These are phyloP conservation scores for Megaceryle maxima DNA, from an alignment of 2,113 vertebrate species.

Conservation along the genomic window DNA sequence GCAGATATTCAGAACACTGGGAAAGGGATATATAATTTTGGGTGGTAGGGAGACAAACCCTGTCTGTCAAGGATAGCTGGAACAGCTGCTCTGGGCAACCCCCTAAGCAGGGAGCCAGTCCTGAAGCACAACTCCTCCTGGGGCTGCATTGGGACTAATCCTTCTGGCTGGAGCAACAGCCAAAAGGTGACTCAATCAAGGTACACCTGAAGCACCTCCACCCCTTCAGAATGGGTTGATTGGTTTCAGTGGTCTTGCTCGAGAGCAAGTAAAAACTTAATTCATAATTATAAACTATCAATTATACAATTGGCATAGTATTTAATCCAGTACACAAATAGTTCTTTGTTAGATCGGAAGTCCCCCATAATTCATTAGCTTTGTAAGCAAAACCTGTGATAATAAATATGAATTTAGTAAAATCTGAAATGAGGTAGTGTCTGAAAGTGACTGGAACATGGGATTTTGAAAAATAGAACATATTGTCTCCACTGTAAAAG, in stretches of 20 bases:
- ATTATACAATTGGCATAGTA: background rate
- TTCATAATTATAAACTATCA: background rate
- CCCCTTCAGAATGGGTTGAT: background rate
- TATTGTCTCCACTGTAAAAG: background rate
- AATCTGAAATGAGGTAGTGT: background rate
- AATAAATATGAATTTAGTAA: background rate
- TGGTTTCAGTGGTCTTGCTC: background rate
- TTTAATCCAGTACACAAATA: background rate
- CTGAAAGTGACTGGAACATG: background rate
- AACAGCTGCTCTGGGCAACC: background rate
- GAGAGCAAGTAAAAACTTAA: background rate
- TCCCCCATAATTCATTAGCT: background rate
- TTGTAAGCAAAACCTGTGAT: background rate
- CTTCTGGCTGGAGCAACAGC: background rate
- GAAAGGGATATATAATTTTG: background rate
- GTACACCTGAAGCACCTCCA: background rate
- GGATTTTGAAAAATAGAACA: background rate
- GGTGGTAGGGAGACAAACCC: background rate
- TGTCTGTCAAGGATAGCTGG: accelerated
- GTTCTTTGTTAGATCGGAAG: background rate
- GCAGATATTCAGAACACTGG: background rate
- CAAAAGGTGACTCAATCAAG: background rate
- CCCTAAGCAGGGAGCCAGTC: background rate
- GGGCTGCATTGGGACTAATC: accelerated
- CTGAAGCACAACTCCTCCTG: background rate